Conservation (phyloP, 2,113 vertebrate species). For the Aleadryas rufinucha region DNA sequence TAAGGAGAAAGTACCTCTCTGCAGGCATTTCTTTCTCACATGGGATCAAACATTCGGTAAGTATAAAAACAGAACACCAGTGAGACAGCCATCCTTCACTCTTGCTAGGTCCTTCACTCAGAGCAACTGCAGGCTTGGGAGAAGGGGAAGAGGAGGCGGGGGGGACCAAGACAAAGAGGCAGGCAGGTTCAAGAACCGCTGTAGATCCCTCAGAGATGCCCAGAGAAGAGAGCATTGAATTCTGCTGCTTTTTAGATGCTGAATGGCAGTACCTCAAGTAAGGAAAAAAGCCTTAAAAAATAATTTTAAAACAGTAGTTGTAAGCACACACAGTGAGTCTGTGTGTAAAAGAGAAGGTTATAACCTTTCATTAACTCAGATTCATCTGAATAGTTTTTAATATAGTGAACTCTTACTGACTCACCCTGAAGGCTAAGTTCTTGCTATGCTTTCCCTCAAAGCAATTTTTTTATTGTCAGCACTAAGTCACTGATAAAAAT, state of each 20-base stretch:
- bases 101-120: neutral
- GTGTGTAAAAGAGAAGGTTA: neutral
- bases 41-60: neutral
- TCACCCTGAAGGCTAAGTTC: neutral
- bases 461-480: slow-evolving; percentile 11
- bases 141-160: neutral
- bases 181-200: neutral
- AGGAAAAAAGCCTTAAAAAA: neutral
- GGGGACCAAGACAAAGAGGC: neutral
- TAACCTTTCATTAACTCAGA: slow-evolving; percentile 5
- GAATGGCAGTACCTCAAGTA: neutral
- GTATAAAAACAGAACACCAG: neutral
- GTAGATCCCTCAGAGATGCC: neutral
- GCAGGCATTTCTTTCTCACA: fast-evolving
- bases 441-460: neutral
- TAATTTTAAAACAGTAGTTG: neutral
- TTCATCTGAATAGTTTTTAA: slow-evolving; percentile 28
- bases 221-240: neutral
- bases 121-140: neutral
- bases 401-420: neutral
- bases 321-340: neutral
- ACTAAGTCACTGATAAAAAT: slow-evolving; percentile 21
- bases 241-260: neutral
- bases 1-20: neutral
- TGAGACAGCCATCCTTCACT: neutral